Base-by-base conservation (phyloP, 2,888 invertebrate genomes). In the Germaria angustata region DNA sequence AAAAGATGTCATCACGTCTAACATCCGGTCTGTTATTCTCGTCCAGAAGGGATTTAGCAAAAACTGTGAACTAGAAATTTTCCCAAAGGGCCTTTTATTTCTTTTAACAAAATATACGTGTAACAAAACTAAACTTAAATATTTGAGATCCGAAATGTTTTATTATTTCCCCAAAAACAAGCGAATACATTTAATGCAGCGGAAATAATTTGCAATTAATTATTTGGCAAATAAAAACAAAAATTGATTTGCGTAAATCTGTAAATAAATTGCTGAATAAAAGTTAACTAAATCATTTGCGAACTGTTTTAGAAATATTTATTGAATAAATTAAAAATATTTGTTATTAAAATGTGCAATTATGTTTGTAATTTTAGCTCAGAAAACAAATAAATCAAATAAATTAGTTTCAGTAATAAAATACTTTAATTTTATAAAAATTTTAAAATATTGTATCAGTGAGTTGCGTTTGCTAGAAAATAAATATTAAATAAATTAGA, bases 181-280 rank as follows among this genome's bases (percentile, higher is more conserved):
- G 34, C 34, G 22, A 22, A 24, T 22, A 13, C 28, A 63, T 15
- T 36, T 24, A 63, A 55, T 22, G 20, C 34, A 63, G 55, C 44
- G 65, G 44, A 55, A 65, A 55, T 75, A 75, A 65, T 65, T 55
- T 65, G 73, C 53, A 65, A 55, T 65, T 75, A 75, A 65, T 75
- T 75, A 65, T 63, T 44, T 55, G 32, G 11, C 17, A 55, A 65
- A 65, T 55, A 53, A 44, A 63, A 63, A 41, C 28, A 44, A 36
- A 71, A 41, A 53, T 36, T 75, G 34, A 17, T 65, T 46, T 44
- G 13, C 4, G 44, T 34, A 44, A 65, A 44, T 34, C 41, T 44
- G 22, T 13, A 53, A 65, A 75, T 15, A 65, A 46, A 46, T 75
- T 22, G 7, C 44, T 15, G 17, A 34, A 66, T 51, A 46, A 9